Evolutionary conservation across 2,888 invertebrate genomes (phyloP).

Genomic region (Amaurobius ferox): DNA sequence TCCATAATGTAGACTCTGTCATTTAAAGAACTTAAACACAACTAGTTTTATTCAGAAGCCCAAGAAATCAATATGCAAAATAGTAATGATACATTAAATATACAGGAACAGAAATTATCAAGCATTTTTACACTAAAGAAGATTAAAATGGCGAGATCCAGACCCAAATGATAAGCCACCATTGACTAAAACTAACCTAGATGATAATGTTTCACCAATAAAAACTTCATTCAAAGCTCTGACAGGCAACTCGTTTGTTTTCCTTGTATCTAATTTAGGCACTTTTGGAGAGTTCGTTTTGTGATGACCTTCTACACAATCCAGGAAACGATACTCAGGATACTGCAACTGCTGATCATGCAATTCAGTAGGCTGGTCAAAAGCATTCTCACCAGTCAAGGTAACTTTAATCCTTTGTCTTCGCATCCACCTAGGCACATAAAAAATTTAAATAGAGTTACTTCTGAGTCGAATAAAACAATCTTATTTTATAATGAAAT

Average conservation of each 20-base stretch:
- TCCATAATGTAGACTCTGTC: no score
- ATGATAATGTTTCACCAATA: conserved; percentile 96
- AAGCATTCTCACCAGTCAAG: conserved; percentile 83
- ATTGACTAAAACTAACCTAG: conserved; percentile 79
- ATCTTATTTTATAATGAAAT: no score
- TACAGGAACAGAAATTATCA: no score
- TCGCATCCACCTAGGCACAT: conserved; percentile 88
- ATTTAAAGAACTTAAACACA: no score
- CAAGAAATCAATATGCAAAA: no score
- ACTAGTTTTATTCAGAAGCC: no score
- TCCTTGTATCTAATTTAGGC: conserved; percentile 58
- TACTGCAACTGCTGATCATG: conserved; percentile 83
- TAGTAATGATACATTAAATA: no score
- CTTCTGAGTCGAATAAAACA: no score
- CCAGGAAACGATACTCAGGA: conserved; percentile 80
- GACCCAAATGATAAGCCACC: no score
- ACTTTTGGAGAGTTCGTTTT: conserved; percentile 66
- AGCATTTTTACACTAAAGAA: no score
- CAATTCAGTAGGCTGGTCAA: conserved; percentile 84
- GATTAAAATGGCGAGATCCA: no score
- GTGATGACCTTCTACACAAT: conserved; percentile 76
- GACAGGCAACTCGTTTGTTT: conserved; percentile 85
- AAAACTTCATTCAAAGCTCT: conserved; percentile 99
- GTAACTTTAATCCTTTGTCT: conserved; percentile 93
- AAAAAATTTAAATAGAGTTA: no score